Evolutionary conservation across 2,113 vertebrate genomes (phyloP), one percentile per base, ranked within the genome.

Genomic region (Sarotherodon lohbergeri): DNA sequence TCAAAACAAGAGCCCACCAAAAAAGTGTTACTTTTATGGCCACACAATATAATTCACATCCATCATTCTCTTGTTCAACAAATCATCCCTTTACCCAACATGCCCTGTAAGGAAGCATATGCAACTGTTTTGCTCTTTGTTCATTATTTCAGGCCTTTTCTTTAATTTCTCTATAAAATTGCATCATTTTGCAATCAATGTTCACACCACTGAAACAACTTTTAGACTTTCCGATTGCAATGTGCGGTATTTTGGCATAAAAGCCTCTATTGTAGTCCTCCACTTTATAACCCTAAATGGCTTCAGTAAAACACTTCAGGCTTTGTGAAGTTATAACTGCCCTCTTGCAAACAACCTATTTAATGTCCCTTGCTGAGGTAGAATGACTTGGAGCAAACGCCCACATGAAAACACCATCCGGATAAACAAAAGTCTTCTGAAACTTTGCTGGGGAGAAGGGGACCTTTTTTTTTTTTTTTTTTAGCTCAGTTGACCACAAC

Each of bases 361-460:
- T 90, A 85, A 80, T 86, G 59, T 61, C 80, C 56, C 88, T 89
- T 81, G 83, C 86, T 85, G 90, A 91, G 88, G 88, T 92, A 36
- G 46, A 59, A 54, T 43, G 50, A 87, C 81, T 59, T 27, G 17
- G 87, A 86, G 59, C 54, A 63, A 61, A 76, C 48, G 46, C 52
- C 93, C 93, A 94, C 92, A 94, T 92, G 83, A 94, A 92, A 93
- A 85, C 78, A 73, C 14, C 13, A 76, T 36, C 34, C 17, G 82
- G 39, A 73, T 88, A 92, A 94, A 95, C 86, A 90, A 83, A 87
- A 57, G 39, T 68, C 87, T 84, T 52, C 29, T 54, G 82, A 83
- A 78, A 34, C 91, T 90, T 88, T 19, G 39, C 50, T 81, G 81
- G 84, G 46, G 81, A 79, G 50, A 80, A 63, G 10, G 22, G 29